Base-by-base conservation (phyloP, 2,113 vertebrate species). In the Oreochromis niloticus region DNA sequence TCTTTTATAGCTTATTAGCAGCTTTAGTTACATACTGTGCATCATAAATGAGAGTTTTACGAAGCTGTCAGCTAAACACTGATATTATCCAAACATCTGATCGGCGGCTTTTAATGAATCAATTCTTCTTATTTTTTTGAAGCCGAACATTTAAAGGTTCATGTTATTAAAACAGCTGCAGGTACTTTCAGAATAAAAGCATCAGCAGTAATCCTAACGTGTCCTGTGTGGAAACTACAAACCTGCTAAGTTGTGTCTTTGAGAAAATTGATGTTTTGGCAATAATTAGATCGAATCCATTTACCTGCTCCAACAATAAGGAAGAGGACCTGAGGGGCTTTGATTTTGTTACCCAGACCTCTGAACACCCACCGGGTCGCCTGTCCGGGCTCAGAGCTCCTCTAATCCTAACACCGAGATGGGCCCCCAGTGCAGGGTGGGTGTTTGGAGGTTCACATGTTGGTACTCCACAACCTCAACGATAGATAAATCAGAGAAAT, bases 1-100 rank as follows among this genome's bases (percentile, higher is more conserved):
- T 81, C 14, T 83, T 34, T 71, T 50, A n/a, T 66, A 57, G 71
- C 87, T 78, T 83, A 83, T 90, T 71, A 85, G 88, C 88, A 86
- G 86, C 41, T 32, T 24, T 55, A 54, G 5, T 22, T 22, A 52
- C 3, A 68, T 46, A 54, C n/a, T 89, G 85, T 55, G 32, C 82
- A 61, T 81, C 61, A 56, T 36, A 9, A 6, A 12, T 39, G 36
- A 85, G 43, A 75, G n/a, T 46, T 73, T 73, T 17, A 24, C 24
- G 50, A 55, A 54, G 30, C 14, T 1, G 27, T 30, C 46, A 19
- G 7, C 46, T 78, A n/a, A 50, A 78, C 24, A 32, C 24, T 32
- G 3, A 50, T 5, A 78, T 78, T 19, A 8, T 50, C 24, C 24
- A 30, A 50, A 6, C 50, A 50, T 19, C 43, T 27, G 55, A 24